Evolutionary conservation across 2,113 vertebrate species (phyloP).

Genomic region (Larimichthys polyactis): DNA sequence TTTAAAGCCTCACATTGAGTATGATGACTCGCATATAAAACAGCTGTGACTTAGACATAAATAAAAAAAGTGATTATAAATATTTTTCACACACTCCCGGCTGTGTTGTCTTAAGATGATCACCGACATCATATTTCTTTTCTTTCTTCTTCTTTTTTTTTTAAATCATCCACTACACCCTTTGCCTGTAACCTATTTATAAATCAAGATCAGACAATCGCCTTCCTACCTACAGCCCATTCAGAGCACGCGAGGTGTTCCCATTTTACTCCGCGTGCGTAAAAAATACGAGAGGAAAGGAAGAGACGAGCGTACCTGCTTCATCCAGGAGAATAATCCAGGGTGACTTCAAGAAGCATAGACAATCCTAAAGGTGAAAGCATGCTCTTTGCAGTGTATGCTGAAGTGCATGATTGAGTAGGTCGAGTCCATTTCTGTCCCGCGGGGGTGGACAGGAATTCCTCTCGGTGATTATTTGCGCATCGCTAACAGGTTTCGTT

Average conservation of each 20-base stretch:
- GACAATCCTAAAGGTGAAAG: slow-evolving; percentile 87
- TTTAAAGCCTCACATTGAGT: not conserved
- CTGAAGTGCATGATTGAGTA: slow-evolving; percentile 88
- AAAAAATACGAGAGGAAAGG: slow-evolving; percentile 15
- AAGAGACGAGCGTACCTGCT: slow-evolving; percentile 76
- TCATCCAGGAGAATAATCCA: slow-evolving; percentile 68
- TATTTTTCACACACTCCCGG: not conserved
- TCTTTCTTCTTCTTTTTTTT: not conserved
- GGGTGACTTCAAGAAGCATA: slow-evolving; percentile 80
- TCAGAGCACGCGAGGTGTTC: slow-evolving; percentile 23
- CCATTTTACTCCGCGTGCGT: not conserved
- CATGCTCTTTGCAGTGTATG: slow-evolving; percentile 84
- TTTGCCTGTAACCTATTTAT: slow-evolving; percentile 66
- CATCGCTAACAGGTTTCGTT: accelerated
- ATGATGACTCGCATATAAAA: not conserved
- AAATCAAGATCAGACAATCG: slow-evolving; percentile 71
- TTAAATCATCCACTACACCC: slow-evolving; percentile 30
- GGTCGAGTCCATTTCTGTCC: slow-evolving; percentile 78
- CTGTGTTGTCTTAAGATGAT: not conserved
- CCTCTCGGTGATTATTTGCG: accelerated
- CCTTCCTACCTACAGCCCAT: slow-evolving; percentile 37
- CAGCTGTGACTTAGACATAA: not conserved
- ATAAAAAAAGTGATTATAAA: too few species aligned
- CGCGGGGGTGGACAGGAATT: slow-evolving; percentile 18
- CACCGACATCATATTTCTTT: not conserved